Evolutionary conservation across 2,797 vertebrate species (phyloP).

Genomic region (Limosa lapponica): DNA sequence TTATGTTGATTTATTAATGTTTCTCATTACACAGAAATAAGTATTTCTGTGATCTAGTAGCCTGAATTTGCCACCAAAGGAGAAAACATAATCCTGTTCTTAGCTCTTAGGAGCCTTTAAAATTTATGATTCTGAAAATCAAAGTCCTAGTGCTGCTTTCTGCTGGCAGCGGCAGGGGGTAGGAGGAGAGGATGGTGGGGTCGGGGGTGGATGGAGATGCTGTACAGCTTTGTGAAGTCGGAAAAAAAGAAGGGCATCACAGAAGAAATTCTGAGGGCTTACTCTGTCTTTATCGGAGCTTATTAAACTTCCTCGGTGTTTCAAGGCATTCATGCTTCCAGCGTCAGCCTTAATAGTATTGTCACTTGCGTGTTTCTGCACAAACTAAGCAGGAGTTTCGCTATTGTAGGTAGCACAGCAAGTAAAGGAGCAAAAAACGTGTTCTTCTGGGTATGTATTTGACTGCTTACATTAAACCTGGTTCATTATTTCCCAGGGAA

Average conservation of each 20-base stretch:
- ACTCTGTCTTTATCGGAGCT: neutral
- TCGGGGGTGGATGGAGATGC: neutral
- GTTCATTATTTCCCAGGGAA: neutral
- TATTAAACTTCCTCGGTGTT: neutral
- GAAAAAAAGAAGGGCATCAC: neutral
- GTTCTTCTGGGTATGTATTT: neutral
- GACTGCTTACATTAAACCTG: neutral
- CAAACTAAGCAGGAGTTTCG: neutral
- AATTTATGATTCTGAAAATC: neutral
- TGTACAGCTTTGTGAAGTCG: neutral
- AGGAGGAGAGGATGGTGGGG: neutral
- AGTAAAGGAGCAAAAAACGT: neutral
- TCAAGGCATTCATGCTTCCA: neutral
- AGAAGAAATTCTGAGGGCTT: neutral
- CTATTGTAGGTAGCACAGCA: no score
- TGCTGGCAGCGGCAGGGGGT: neutral
- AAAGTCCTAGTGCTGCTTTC: neutral
- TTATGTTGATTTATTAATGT: neutral
- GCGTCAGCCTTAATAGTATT: rapidly evolving
- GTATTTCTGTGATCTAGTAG: neutral
- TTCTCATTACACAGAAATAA: neutral
- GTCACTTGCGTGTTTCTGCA: neutral
- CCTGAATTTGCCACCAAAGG: neutral
- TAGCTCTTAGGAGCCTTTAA: neutral
- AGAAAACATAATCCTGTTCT: neutral